Evolutionary conservation across 2,113 vertebrate genomes (phyloP).

Genomic region (Chrysemys picta): DNA sequence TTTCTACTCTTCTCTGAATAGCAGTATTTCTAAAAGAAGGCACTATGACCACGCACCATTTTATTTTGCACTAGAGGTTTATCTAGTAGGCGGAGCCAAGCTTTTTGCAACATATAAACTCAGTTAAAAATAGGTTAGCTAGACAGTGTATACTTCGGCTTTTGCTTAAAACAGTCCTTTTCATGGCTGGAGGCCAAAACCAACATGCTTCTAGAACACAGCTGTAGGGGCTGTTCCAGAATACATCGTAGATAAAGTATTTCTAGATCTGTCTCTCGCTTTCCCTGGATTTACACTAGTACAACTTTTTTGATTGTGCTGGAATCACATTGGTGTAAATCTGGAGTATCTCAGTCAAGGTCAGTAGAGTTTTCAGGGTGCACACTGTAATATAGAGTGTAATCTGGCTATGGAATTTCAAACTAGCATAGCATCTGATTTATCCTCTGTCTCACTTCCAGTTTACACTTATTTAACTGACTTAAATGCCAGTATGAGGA

Average conservation of each 20-base stretch:
- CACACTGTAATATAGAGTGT: accelerated
- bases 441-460: not conserved
- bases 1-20: not conserved
- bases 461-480: accelerated
- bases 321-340: not conserved
- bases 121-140: accelerated
- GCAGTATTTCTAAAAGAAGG: accelerated
- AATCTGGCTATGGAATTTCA: accelerated
- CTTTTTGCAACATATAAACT: not conserved
- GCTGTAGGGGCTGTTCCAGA: not conserved
- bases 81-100: not conserved
- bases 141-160: not conserved
- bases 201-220: not conserved
- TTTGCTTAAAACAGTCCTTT: accelerated
- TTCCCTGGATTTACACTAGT: not conserved
- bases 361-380: not conserved
- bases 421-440: not conserved
- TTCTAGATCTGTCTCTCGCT: not conserved
- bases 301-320: not conserved
- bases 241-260: not conserved
- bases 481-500: not conserved
- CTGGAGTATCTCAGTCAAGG: not conserved
- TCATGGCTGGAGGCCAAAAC: not conserved
- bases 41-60: accelerated
- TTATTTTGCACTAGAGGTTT: not conserved